phyloP scores from a whole-genome alignment of 2,888 invertebrate genomes.

The Heteromurus nitidus region DNA sequence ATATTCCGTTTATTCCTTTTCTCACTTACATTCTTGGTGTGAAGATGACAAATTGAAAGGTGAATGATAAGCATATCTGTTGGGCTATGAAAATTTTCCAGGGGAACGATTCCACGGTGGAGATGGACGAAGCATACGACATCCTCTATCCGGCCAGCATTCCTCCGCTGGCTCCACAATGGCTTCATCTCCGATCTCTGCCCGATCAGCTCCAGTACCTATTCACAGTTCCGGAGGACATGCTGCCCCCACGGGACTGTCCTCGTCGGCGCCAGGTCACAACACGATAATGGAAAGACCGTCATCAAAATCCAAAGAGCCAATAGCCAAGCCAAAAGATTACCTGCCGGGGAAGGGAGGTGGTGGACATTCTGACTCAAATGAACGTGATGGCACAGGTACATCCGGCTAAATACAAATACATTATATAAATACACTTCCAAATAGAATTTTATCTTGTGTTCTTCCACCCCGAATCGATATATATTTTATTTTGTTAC shows the following conservation, averaged over 20 bases:
- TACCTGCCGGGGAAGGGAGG: constrained; percentile 50
- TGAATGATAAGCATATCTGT: too few relatives aligned
- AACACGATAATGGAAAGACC: constrained; percentile 61
- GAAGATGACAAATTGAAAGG: too few relatives aligned
- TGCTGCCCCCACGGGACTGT: constrained; percentile 46
- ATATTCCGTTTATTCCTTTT: too few relatives aligned
- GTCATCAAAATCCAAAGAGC: constrained; percentile 48
- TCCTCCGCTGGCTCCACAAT: constrained; percentile 72
- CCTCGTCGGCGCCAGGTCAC: constrained; percentile 59
- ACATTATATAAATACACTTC: too few relatives aligned
- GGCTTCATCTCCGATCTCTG: constrained; percentile 72
- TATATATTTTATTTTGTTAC: too few relatives aligned
- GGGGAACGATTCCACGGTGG: constrained; percentile 66
- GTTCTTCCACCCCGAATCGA: too few relatives aligned
- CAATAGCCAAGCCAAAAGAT: constrained; percentile 61
- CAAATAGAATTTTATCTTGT: too few relatives aligned
- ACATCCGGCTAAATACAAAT: constrained; percentile 2
- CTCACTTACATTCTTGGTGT: too few relatives aligned
- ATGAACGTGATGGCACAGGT: constrained; percentile 66
- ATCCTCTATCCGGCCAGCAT: constrained; percentile 69
- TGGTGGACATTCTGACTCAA: constrained; percentile 35
- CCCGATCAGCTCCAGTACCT: constrained; percentile 72
- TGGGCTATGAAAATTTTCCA: too few relatives aligned
- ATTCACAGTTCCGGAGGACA: constrained; percentile 57
- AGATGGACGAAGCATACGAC: constrained; percentile 68